These are phyloP conservation scores for Neoscelio sp. DNA, from an alignment of 2,888 invertebrate species.

Conservation along the genomic window DNA sequence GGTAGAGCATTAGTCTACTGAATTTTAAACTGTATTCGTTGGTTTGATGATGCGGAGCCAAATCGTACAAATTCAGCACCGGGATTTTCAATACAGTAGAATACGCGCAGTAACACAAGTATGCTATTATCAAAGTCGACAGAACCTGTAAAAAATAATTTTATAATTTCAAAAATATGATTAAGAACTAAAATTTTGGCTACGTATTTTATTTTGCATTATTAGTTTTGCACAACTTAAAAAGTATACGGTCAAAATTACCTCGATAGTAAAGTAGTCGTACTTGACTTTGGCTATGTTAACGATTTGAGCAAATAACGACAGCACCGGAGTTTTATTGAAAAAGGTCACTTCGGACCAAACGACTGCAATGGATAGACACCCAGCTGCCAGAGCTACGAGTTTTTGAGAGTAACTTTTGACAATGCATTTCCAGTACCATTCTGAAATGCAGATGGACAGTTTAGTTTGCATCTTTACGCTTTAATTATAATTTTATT, in stretches of 20 bases:
- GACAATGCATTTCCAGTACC: conserved; percentile 97
- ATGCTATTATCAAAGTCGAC: conserved; percentile 95
- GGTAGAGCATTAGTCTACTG: conserved; percentile 98
- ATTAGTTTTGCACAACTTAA: too few species aligned
- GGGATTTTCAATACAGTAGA: conserved; percentile 98
- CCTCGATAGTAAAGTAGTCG: conserved; percentile 97
- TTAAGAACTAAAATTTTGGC: not conserved
- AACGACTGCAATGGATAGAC: conserved; percentile 95
- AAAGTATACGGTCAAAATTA: too few species aligned
- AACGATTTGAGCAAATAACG: conserved; percentile 97
- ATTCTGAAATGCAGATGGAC: conserved; percentile 87
- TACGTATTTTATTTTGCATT: conserved; percentile 66
- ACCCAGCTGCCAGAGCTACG: conserved; percentile 88
- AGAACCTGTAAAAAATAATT: conserved; percentile 88
- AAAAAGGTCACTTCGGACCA: conserved; percentile 99
- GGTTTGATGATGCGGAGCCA: conserved; percentile 99
- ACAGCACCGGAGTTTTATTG: conserved; percentile 94
- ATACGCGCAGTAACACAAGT: conserved; percentile 98
- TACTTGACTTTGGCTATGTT: conserved; percentile 91
- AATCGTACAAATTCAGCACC: conserved; percentile 97
- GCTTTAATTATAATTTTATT: not conserved
- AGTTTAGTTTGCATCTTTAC: conserved; percentile 19
- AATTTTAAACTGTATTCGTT: conserved; percentile 99
- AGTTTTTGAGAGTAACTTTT: conserved; percentile 90
- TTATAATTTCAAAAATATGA: conserved; percentile 23